A percentile compares a stretch with the other conserved stretches of the same genome.
phyloP scores from a whole-genome alignment of 1,140 invertebrate species.

The Acyrthosiphon pisum region DNA sequence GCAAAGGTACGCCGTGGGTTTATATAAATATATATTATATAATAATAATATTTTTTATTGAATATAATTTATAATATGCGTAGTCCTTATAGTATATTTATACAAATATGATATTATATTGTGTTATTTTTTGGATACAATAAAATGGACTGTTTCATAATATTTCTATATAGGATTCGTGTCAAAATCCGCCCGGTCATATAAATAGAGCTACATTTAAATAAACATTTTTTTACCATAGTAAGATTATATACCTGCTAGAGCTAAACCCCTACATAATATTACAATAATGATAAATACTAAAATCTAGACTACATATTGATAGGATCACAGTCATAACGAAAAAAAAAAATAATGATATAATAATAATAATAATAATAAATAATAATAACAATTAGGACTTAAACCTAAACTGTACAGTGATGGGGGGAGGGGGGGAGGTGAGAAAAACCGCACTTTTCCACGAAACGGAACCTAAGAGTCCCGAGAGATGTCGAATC shows the following conservation, averaged over 20 bases:
- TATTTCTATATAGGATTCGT: neutral
- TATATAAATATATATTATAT: conserved; percentile 38
- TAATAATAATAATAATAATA: conserved; percentile 51
- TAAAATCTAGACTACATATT: conserved; percentile 40
- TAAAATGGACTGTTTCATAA: neutral
- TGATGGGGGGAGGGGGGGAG: neutral
- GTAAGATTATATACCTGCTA: neutral
- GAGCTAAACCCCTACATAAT: conserved; percentile 4
- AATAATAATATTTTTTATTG: neutral
- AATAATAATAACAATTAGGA: conserved; percentile 50
- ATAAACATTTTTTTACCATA: conserved; percentile 17
- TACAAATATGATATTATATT: neutral
- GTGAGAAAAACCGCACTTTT: neutral
- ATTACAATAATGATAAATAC: conserved; percentile 37
- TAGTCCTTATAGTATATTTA: neutral
- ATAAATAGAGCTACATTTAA: neutral
- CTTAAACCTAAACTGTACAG: conserved; percentile 51
- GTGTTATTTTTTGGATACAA: neutral
- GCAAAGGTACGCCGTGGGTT: neutral
- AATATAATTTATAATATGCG: neutral
- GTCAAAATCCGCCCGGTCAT: neutral
- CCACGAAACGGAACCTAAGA: neutral
- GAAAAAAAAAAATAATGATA: conserved; percentile 37
- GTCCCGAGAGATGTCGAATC: neutral
- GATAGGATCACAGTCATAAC: conserved; percentile 56